Evolutionary conservation across 2,888 invertebrate genomes (phyloP), one percentile per base, ranked within the genome.

Genomic region (Shargacucullia verbasci): DNA sequence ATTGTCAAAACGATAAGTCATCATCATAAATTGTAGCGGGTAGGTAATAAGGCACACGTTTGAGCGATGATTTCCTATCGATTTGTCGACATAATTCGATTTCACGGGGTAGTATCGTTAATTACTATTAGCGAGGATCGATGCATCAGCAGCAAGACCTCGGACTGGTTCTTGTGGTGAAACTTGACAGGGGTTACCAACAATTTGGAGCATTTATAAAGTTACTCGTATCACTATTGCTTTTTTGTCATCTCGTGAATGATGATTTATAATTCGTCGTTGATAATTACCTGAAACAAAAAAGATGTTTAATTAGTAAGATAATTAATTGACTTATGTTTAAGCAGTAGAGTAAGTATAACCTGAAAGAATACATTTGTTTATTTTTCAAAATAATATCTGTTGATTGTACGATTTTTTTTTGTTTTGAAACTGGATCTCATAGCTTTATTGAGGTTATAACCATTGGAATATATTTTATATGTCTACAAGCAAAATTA

Each of bases 41-140:
- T 63, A 77, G 76, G n/a, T 74, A 39, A 35, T 64, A 80, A 66
- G 60, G 72, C 57, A 73, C 71, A 67, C 65, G 67, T 78, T 78
- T 84, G 85, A 87, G 72, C 74, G 84, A 88, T 88, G 79, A 78
- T 78, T 75, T 71, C 75, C 61, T 81, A 87, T 81, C 83, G 82
- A 88, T 89, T 89, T 86, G 88, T 88, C 82, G 85, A 86, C 83
- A 85, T 90, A 88, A 89, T 89, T 88, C 85, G 86, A 88, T 90
- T 91, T 89, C 89, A 88, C 86, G 84, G 87, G 81, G 83, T 80
- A 70, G 80, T 83, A 84, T 87, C 86, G 87, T 91, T 92, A 91
- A 92, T 92, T 90, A 89, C 87, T 85, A 87, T 88, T 87, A 85
- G 86, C 79, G 78, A 84, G 87, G 85, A 88, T 88, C 87, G 88